phyloP scores from a whole-genome alignment of 2,113 vertebrate species.

The Orthonyx spaldingii region DNA sequence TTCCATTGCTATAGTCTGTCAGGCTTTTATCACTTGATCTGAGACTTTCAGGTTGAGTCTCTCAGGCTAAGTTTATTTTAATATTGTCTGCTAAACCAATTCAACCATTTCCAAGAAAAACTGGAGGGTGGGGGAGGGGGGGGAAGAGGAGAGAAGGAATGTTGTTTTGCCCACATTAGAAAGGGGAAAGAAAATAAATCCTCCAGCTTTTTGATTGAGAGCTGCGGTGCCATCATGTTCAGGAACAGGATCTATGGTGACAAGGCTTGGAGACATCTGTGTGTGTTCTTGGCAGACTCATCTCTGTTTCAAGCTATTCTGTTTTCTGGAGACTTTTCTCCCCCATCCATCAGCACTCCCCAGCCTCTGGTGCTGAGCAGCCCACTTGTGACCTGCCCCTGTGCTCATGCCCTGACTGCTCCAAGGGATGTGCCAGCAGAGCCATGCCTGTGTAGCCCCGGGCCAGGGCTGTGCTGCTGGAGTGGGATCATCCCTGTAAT shows the following conservation, averaged over 20 bases:
- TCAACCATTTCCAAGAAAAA: slow-evolving; percentile 40
- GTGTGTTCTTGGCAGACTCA: accelerated
- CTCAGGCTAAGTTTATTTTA: slow-evolving; percentile 34
- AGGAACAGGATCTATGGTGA: background rate
- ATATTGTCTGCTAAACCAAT: slow-evolving; percentile 32
- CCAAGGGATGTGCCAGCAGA: background rate
- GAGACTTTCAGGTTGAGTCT: slow-evolving; percentile 48
- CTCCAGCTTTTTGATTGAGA: background rate
- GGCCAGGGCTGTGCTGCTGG: background rate
- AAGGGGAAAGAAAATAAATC: background rate
- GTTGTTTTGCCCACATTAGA: slow-evolving; percentile 26
- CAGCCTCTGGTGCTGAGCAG: background rate
- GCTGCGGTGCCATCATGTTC: background rate
- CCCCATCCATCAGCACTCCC: background rate
- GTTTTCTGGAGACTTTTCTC: background rate
- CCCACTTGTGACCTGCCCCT: background rate
- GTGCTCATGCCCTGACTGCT: accelerated
- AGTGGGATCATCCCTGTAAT: background rate
- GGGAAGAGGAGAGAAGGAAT: slow-evolving; percentile 8
- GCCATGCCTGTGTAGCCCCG: accelerated
- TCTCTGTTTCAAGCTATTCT: background rate
- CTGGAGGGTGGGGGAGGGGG: too few relatives aligned
- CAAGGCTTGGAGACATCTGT: background rate
- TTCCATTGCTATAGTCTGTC: slow-evolving; percentile 12
- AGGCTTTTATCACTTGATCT: slow-evolving; percentile 54